Base-by-base conservation (phyloP, 1,140 invertebrate species). In the Argopecten irradians region DNA sequence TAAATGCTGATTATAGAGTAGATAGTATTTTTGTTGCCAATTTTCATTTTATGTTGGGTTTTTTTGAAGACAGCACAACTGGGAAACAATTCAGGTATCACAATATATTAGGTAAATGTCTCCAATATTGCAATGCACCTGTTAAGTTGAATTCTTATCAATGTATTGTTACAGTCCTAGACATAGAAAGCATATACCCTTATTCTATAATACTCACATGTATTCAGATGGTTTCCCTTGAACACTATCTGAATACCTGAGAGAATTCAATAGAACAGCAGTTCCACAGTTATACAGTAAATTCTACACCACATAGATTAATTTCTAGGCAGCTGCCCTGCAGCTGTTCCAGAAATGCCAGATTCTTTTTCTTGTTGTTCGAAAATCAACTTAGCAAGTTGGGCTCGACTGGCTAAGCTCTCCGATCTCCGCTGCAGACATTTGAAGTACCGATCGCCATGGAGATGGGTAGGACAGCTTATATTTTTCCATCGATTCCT, bases 401-500 rank as follows among this genome's bases (percentile, higher is more conserved):
- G 94, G 39, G 94, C 92, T 35, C 95, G 91, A 13, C 93, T 95
- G 33, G 94, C 96, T 14, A 96, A 86, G 39, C 94, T 92, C 87
- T 94, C 89, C 19, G 93, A 91, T 87, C 92, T 91, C 84, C 94
- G 91, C 9, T 92, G 91, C 22, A 93, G 32, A 90, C 95, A 96
- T 16, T 92, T 89, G 14, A 94, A 91, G 82, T 94, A 93, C 19
- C 93, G 90, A 8, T 91, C 86, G 14, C 86, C 86, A n/a, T 89
- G 91, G 5, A 91, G 87, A 34, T 83, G 87, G 0, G 92, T 82
- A 85, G 89, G 87, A 91, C 95, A 95, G 28, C 94, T 93, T 34
- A 96, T 91, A 83, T 96, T 94, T 89, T 96, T 96, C 93, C 97
- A 97, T 90, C 95, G 95, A 33, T 97, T 94, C 93, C 96, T 96